Evolutionary conservation across 1,140 invertebrate genomes (phyloP), one percentile per base, ranked within the genome.

Genomic region (Dreissena rostriformis): DNA sequence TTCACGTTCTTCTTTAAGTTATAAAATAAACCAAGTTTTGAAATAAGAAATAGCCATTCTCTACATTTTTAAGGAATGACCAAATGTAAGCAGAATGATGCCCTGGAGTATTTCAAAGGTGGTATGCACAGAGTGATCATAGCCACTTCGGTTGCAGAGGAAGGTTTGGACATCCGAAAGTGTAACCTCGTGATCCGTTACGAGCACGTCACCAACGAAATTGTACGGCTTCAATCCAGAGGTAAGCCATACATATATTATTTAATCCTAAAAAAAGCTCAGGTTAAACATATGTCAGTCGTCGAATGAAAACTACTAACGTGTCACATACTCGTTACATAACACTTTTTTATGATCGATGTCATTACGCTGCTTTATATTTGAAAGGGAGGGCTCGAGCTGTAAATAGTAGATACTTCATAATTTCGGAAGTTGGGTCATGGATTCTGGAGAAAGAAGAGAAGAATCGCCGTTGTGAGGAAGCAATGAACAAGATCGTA

Each of bases 181-280:
- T 94, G 93, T 72, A 92, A 92, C 84, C 75, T 93, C 1, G 92
- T 94, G 39, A 89, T 94, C 70, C 87, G 92, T n/a, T 94, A 94
- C 81, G 89, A 92, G 52, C 86, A 93, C 81, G 90, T 92, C 14
- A 92, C 92, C 17, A 93, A 93, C 84, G 91, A 92, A 68, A 93
- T 92, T 57, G 89, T 91, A 19, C 88, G 87, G 81, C 88, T 93
- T 10, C 93, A 93, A 84, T 75, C 88, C 28, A 89, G 90, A 91
- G 93, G 93, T 92, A 73, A 73, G 80, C 39, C 19, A 22, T 19
- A 72, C 55, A 12, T n/a, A n/a, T n/a, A n/a, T n/a, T n/a, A n/a
- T n/a, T n/a, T n/a, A n/a, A n/a, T n/a, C n/a, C n/a, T n/a, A n/a
- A n/a, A n/a, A n/a, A n/a, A n/a, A n/a, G n/a, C n/a, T n/a, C n/a